phyloP scores from a whole-genome alignment of 1,140 invertebrate species.

The Steinernema feltiae region DNA sequence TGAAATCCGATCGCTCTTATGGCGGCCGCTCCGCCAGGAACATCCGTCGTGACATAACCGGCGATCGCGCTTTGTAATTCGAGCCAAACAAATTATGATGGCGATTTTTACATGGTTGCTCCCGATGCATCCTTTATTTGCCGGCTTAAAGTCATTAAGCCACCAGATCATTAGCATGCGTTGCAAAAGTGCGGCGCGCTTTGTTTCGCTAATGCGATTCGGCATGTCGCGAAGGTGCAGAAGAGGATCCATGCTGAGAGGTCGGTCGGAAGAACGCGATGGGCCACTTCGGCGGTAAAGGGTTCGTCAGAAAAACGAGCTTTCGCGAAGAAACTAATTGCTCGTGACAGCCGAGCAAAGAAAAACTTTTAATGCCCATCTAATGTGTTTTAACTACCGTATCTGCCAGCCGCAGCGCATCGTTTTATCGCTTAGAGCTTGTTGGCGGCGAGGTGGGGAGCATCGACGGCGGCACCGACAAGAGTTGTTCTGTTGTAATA shows the following conservation, averaged over 20 bases:
- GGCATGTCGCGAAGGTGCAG: conserved; percentile 5
- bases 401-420: conserved; percentile 1
- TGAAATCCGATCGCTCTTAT: not conserved
- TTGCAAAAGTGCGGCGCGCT: conserved; percentile 7
- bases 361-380: conserved; percentile 11
- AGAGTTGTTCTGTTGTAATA: conserved; percentile 15
- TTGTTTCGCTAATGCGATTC: conserved; percentile 11
- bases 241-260: not conserved
- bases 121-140: not conserved
- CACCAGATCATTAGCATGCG: conserved; percentile 9
- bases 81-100: not conserved
- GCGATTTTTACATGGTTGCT: not conserved
- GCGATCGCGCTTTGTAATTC: not conserved
- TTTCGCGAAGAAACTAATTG: conserved; percentile 2
- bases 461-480: not conserved
- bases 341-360: not conserved
- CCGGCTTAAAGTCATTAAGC: conserved; percentile 13
- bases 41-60: conserved; percentile 1
- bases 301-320: not conserved
- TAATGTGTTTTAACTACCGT: conserved; percentile 4
- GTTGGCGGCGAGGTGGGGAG: not conserved
- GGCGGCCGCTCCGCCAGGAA: not conserved
- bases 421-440: not conserved
- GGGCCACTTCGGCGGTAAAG: not conserved
- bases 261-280: not conserved